A percentile compares a stretch with the other conserved stretches of the same genome.
Conservation (phyloP, 2,113 vertebrate genomes). For the Centropristis striata region DNA sequence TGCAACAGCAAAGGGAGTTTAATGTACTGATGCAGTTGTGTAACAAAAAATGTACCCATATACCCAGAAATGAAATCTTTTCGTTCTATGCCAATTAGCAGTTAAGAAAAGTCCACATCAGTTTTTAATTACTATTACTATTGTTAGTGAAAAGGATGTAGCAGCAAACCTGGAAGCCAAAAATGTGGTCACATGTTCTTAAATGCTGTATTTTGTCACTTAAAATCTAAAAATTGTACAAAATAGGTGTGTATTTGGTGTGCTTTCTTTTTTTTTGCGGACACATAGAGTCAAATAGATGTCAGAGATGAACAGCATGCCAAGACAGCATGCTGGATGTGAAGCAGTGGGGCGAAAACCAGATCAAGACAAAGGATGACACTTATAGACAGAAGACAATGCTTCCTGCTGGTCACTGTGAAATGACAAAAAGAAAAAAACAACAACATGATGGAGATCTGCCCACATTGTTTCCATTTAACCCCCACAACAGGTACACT, state of each 20-base stretch:
- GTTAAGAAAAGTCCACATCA: background rate
- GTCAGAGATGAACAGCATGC: slow-evolving; percentile 28
- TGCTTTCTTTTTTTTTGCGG: background rate
- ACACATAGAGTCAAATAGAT: slow-evolving; percentile 25
- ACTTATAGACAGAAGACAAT: slow-evolving; percentile 35
- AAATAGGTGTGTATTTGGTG: background rate
- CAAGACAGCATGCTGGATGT: slow-evolving; percentile 14
- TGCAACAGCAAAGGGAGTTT: slow-evolving; percentile 16
- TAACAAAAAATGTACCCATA: background rate
- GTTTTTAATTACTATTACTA: background rate
- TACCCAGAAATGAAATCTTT: background rate
- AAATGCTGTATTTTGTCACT: background rate
- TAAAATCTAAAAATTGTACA: background rate
- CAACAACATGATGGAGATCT: background rate
- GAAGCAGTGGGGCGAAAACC: slow-evolving; percentile 34
- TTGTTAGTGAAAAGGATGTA: background rate
- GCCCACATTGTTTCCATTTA: slow-evolving; percentile 43
- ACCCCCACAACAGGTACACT: slow-evolving; percentile 75
- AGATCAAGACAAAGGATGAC: slow-evolving; percentile 34
- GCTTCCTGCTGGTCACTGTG: slow-evolving; percentile 40
- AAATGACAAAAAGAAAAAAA: slow-evolving; percentile 7
- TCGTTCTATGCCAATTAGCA: background rate
- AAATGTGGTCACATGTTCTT: background rate
- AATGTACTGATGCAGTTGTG: slow-evolving; percentile 17
- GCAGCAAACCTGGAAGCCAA: background rate